Conservation (phyloP, 2,113 vertebrate genomes). For the Ageneiosus marmoratus region DNA sequence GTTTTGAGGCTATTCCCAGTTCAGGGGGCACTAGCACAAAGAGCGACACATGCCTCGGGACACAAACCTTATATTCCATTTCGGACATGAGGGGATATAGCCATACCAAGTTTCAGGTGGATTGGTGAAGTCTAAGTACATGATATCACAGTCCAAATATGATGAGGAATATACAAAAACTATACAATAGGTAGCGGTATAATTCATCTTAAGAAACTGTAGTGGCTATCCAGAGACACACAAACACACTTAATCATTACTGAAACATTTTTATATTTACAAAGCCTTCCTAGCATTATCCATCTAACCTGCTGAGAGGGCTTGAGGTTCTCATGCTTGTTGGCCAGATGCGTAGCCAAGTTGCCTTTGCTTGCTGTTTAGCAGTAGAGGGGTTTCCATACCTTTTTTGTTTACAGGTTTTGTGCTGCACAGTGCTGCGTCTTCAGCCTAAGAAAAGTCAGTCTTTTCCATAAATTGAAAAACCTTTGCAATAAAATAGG, state of each 20-base stretch:
- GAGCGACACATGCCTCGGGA: no score
- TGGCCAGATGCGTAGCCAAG: neutral
- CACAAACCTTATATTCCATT: no score
- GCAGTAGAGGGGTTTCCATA: neutral
- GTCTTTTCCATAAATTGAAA: neutral
- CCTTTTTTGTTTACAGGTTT: neutral
- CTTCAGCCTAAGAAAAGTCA: neutral
- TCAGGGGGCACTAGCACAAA: no score
- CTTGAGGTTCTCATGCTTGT: neutral
- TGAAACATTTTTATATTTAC: neutral
- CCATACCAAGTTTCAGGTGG: no score
- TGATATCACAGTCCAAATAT: no score
- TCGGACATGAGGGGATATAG: no score
- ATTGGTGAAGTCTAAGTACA: no score
- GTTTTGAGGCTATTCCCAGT: no score
- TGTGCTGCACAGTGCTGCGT: neutral
- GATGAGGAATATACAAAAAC: no score
- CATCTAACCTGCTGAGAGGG: neutral
- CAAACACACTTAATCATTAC: neutral
- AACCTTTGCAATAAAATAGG: neutral
- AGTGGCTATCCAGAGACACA: neutral
- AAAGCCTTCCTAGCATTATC: neutral
- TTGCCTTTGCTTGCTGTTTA: neutral
- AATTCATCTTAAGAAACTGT: neutral
- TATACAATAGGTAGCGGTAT: no score